These are phyloP conservation scores for Noctua pronuba DNA, from an alignment of 2,888 invertebrate species.

Conservation along the genomic window DNA sequence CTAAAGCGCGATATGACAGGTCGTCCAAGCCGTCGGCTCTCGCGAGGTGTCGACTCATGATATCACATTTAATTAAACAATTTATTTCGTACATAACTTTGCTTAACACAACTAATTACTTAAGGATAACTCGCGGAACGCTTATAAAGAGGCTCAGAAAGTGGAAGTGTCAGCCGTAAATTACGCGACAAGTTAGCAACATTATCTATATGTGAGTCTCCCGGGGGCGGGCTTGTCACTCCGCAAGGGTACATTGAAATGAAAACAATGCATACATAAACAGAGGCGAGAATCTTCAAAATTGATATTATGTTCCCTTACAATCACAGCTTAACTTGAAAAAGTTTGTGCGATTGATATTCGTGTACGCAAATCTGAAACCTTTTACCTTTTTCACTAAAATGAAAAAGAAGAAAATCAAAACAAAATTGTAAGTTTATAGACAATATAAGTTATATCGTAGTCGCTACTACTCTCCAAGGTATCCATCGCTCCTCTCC, in stretches of 20 bases:
- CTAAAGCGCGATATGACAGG: constrained; percentile 17
- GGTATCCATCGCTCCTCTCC: background rate
- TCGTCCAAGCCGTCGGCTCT: constrained; percentile 19
- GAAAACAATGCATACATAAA: constrained; percentile 60
- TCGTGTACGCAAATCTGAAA: background rate
- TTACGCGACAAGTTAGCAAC: constrained; percentile 67
- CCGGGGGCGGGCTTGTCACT: constrained; percentile 46
- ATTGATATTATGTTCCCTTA: constrained; percentile 34
- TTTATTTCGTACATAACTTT: constrained; percentile 61
- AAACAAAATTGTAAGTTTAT: background rate
- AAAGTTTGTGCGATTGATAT: constrained; percentile 18
- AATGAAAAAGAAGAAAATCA: background rate
- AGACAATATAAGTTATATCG: background rate
- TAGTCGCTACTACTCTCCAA: background rate
- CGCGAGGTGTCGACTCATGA: constrained; percentile 49
- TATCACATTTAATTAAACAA: constrained; percentile 61
- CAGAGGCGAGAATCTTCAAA: constrained; percentile 33
- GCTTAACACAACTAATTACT: constrained; percentile 67
- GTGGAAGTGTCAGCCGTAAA: constrained; percentile 64
- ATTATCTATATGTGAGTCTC: constrained; percentile 60
- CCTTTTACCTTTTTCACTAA: background rate
- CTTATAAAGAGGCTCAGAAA: constrained; percentile 63
- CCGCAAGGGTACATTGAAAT: constrained; percentile 45
- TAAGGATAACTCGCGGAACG: constrained; percentile 62
- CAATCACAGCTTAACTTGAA: constrained; percentile 43